A percentile compares a stretch with the other conserved stretches of the same genome.
These are phyloP conservation scores for Drosophila prolongata DNA, from an alignment of 2,888 invertebrate species.

Conservation along the genomic window DNA sequence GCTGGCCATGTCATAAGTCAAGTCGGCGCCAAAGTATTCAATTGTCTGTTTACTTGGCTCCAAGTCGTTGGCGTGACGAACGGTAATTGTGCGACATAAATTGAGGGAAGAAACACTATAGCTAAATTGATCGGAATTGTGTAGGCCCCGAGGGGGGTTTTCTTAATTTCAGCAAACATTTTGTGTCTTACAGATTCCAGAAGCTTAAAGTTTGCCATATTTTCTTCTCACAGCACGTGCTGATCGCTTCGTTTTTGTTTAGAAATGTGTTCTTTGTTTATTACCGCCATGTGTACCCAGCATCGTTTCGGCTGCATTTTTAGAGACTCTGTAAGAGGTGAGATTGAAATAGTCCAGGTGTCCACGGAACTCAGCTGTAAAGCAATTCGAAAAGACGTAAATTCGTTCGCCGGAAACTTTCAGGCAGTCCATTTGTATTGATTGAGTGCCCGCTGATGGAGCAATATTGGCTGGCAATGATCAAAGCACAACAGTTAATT, in stretches of 20 bases:
- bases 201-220: background rate
- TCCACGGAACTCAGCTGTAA: conserved; percentile 40
- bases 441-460: conserved; percentile 18
- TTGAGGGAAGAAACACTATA: conserved; percentile 1
- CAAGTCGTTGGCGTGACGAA: conserved; percentile 63
- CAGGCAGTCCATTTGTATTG: conserved; percentile 49
- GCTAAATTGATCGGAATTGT: conserved; percentile 7
- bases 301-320: conserved; percentile 19
- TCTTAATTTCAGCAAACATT: background rate
- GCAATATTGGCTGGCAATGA: conserved; percentile 37
- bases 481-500: conserved; percentile 49
- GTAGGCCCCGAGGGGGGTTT: background rate
- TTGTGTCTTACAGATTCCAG: conserved; percentile 3
- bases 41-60: conserved; percentile 39
- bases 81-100: conserved; percentile 55
- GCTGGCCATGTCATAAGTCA: conserved; percentile 52
- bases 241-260: conserved; percentile 13
- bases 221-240: conserved; percentile 5
- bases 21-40: conserved; percentile 53
- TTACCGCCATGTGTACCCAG: conserved; percentile 5
- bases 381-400: conserved; percentile 46
- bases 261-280: conserved; percentile 9
- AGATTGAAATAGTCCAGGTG: conserved; percentile 73
- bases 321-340: conserved; percentile 46
- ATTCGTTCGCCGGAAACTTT: conserved; percentile 50